Evolutionary conservation across 1,140 invertebrate genomes (phyloP).

Genomic region (Lepidurus packardi): DNA sequence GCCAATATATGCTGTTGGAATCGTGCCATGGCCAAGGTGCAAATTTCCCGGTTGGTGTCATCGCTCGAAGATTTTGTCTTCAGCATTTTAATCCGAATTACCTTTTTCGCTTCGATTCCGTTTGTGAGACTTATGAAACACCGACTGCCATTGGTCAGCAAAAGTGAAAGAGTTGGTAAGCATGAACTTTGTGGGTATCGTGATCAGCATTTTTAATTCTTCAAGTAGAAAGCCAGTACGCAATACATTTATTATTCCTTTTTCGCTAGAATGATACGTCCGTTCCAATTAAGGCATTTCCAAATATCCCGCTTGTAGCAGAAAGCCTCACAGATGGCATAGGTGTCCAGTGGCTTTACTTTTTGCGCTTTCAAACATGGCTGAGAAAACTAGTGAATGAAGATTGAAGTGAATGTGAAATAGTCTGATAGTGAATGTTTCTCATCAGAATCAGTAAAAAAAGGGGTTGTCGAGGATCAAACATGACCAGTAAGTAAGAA

Average conservation of each 20-base stretch:
- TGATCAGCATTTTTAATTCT: neutral
- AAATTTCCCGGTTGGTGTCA: slow-evolving; percentile 13
- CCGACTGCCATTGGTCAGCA: neutral
- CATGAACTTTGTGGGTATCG: neutral
- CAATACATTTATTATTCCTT: too few relatives aligned
- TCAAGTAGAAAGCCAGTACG: neutral
- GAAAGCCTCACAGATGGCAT: neutral
- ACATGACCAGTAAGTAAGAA: too few relatives aligned
- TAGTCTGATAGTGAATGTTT: neutral
- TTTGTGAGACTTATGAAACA: neutral
- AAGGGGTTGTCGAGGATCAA: too few relatives aligned
- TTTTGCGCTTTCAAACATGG: neutral
- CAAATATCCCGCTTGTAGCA: neutral
- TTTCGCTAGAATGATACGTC: too few relatives aligned
- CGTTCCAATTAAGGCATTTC: neutral
- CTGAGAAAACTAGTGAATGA: neutral
- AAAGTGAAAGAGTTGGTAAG: neutral
- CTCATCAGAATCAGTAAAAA: neutral
- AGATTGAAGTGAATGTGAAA: neutral
- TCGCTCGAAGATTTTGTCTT: neutral
- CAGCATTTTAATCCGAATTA: neutral
- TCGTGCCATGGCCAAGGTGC: neutral
- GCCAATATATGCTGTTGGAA: slow-evolving; percentile 2
- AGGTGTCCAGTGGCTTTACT: neutral
- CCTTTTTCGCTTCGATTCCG: neutral